Conservation (phyloP, 2,888 invertebrate species). For the Parnassius apollo region DNA sequence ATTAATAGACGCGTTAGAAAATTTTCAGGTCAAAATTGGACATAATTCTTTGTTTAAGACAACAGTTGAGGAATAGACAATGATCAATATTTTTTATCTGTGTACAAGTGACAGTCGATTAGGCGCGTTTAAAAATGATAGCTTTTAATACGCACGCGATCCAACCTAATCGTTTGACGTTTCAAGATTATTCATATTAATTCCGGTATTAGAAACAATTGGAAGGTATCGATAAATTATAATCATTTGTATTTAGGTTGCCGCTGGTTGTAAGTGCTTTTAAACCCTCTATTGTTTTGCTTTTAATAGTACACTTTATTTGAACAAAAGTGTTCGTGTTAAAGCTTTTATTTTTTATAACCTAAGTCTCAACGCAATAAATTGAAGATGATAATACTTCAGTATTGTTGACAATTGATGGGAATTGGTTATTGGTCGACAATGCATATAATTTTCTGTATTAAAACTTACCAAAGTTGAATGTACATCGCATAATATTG, state of each 20-base stretch:
- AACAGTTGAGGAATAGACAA: slow-evolving; percentile 3
- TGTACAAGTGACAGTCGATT: slow-evolving; percentile 60
- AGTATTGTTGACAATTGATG: no score
- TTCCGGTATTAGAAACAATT: slow-evolving; percentile 55
- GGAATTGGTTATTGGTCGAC: no score
- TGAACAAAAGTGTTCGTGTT: neutral
- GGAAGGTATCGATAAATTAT: slow-evolving; percentile 71
- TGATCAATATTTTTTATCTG: slow-evolving; percentile 40
- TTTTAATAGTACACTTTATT: slow-evolving; percentile 8
- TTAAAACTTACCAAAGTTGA: no score
- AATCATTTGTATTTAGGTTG: slow-evolving; percentile 47
- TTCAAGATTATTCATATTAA: slow-evolving; percentile 66
- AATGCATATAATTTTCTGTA: no score
- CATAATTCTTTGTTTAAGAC: slow-evolving; percentile 15
- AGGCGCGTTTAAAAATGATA: slow-evolving; percentile 67
- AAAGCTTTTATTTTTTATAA: neutral
- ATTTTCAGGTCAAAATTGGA: no score
- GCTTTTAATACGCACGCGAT: slow-evolving; percentile 72
- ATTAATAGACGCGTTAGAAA: no score
- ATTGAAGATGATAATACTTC: neutral
- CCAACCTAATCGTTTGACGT: slow-evolving; percentile 65
- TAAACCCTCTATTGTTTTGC: slow-evolving; percentile 29
- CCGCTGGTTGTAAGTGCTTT: slow-evolving; percentile 30
- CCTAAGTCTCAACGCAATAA: neutral
- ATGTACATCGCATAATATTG: no score